Percentiles rank a stretch among this genome's conserved stretches.
phyloP scores from a whole-genome alignment of 2,888 invertebrate species.

The Thereva unica region DNA sequence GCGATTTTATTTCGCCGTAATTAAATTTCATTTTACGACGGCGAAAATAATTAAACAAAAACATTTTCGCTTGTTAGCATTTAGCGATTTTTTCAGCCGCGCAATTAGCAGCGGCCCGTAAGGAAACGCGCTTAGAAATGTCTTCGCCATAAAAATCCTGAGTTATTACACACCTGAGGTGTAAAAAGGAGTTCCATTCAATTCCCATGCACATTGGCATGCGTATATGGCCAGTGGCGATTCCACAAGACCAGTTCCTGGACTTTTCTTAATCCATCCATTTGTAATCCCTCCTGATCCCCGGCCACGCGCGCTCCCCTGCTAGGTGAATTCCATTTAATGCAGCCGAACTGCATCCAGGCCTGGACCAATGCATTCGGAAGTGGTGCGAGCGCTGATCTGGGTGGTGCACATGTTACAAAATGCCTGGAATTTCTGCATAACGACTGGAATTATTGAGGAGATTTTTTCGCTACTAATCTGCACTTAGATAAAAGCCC shows the following conservation, averaged over 20 bases:
- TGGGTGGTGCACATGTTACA: conserved; percentile 4
- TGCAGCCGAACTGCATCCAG: neutral
- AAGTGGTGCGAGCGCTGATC: neutral
- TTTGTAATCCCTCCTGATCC: conserved; percentile 4
- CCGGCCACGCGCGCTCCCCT: too few species aligned
- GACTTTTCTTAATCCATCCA: neutral
- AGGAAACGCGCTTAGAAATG: too few species aligned
- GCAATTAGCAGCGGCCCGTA: too few species aligned
- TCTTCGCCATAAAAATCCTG: neutral
- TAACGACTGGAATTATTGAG: conserved; percentile 3
- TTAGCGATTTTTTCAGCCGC: too few species aligned
- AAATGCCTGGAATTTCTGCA: conserved; percentile 6
- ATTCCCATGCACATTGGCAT: neutral
- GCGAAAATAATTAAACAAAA: too few species aligned
- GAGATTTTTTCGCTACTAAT: neutral
- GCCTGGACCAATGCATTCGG: neutral
- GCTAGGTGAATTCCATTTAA: neutral
- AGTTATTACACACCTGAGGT: neutral
- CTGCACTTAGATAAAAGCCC: neutral
- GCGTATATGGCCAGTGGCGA: conserved; percentile 15
- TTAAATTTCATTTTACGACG: too few species aligned
- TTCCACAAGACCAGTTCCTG: conserved; percentile 28
- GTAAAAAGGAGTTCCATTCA: conserved; percentile 8
- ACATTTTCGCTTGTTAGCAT: too few species aligned
- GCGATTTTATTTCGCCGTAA: too few species aligned